Evolutionary conservation across 92 coral and sea anemone genomes (phyloP), one percentile per base, ranked within the genome.

Genomic region (Plumapathes pennacea): DNA sequence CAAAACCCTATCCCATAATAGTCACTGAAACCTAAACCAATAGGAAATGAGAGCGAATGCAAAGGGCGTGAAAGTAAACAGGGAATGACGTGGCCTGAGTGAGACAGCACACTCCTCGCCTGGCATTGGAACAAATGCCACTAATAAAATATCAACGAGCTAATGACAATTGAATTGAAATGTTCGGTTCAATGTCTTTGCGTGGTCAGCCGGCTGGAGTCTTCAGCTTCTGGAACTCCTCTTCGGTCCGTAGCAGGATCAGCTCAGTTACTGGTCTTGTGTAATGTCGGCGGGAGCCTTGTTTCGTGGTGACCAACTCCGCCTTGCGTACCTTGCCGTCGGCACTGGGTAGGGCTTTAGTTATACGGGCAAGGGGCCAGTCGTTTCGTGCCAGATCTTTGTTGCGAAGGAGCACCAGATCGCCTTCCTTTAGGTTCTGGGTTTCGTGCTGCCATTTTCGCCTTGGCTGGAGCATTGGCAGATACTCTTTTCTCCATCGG

Each of bases 341-440:
- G 19, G 50, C 21, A 2, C 50, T 44, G 50, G 23, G 8, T 4
- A 19, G 23, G 50, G 50, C 50, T 43, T 10, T 8, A n/a, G 17
- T 43, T 5, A 43, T 10, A 3, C 49, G 49, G 1, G 49, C 49
- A 10, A 44, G 50, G 18, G 50, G 50, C 62, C 62, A 54, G 11
- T 2, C 19, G 19, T 31, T 54, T 14, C 48, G 11, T 0, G 62
- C 42, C 4, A 14, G 15, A 14, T 54, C 38, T 10, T 54, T 33
- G 24, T 6, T 14, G 34, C 33, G 14, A 21, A 30, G 1, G 4
- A 54, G 62, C 10, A 54, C 46, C 0, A 54, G 62, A n/a, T 54
- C 62, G 30, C 62, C 62, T 7, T 25, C 62, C n/a, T 54, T 11
- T 8, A 0, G 62, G 62, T 54, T 54, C 38, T 32, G 30, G 18